Percentiles rank a stretch among this genome's conserved stretches.
Evolutionary conservation across 2,797 vertebrate species (phyloP).

Genomic region (Micromesistius poutassou): DNA sequence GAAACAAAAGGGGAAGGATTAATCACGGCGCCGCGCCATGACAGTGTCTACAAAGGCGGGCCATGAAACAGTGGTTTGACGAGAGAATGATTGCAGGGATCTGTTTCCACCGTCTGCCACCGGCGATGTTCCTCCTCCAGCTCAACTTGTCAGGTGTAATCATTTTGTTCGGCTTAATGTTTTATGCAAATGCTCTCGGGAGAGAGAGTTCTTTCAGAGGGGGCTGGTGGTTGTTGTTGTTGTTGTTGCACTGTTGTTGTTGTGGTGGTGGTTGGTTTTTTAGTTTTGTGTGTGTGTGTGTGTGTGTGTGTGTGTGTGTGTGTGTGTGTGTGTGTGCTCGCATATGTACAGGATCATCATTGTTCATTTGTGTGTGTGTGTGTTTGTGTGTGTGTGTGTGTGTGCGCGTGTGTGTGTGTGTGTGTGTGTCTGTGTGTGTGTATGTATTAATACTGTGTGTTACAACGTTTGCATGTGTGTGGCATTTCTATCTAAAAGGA

Average conservation of each 20-base stretch:
- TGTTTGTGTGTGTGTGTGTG: too few relatives aligned
- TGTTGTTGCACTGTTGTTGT: not conserved
- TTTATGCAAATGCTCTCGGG: constrained; percentile 80
- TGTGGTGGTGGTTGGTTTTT: not conserved
- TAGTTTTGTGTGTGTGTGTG: constrained; percentile 39
- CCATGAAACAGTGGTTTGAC: constrained; percentile 68
- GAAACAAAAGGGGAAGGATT: constrained; percentile 76
- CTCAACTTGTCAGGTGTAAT: constrained; percentile 84
- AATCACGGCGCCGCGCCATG: constrained; percentile 73
- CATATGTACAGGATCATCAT: too few relatives aligned
- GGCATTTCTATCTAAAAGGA: constrained; percentile 70
- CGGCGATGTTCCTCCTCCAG: constrained; percentile 77
- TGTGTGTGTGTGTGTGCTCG: too few relatives aligned
- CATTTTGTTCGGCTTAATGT: constrained; percentile 84
- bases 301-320: not conserved
- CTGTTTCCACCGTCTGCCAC: constrained; percentile 77
- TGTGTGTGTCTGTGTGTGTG: not conserved
- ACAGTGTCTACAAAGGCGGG: constrained; percentile 74
- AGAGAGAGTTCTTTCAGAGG: constrained; percentile 52
- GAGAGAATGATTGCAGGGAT: constrained; percentile 76
- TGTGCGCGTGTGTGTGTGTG: too few relatives aligned
- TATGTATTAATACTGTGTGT: constrained; percentile 32
- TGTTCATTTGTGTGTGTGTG: too few relatives aligned
- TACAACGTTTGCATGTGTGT: constrained; percentile 25
- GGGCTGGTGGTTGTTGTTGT: constrained; percentile 53